Conservation (phyloP, 2,113 vertebrate genomes). For the Cervus canadensis region DNA sequence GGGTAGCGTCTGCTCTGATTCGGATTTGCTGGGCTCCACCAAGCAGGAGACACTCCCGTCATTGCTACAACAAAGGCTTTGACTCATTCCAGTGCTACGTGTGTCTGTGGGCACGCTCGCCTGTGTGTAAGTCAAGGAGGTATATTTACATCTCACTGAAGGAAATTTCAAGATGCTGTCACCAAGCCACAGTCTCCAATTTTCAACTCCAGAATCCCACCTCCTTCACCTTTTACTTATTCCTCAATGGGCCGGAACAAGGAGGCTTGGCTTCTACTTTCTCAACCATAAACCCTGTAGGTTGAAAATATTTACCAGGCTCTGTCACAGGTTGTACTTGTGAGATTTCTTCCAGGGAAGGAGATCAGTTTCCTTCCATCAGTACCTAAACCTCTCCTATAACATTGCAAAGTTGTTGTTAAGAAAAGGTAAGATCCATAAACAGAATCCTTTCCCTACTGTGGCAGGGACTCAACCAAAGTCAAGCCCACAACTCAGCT, state of each 20-base stretch:
- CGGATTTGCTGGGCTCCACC: background rate
- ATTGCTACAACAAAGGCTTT: background rate
- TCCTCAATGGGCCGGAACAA: slow-evolving; percentile 10
- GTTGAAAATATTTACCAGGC: background rate
- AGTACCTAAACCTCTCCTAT: background rate
- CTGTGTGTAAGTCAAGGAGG: background rate
- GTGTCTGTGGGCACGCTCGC: background rate
- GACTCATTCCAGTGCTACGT: background rate
- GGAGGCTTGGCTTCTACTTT: background rate
- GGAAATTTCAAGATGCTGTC: background rate
- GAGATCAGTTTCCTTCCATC: background rate
- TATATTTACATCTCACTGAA: background rate
- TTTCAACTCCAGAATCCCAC: background rate
- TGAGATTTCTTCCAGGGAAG: background rate
- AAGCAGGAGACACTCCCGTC: background rate
- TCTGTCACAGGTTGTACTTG: background rate
- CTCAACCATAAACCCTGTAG: background rate
- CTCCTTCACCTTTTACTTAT: slow-evolving; percentile 8
- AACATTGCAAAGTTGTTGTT: background rate
- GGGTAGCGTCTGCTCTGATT: background rate
- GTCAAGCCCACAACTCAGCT: background rate
- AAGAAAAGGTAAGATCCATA: background rate
- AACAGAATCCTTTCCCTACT: background rate
- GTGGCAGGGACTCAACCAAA: background rate
- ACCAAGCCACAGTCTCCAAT: background rate